Conservation (phyloP, 2,797 vertebrate genomes). For the Borostomias antarcticus region DNA sequence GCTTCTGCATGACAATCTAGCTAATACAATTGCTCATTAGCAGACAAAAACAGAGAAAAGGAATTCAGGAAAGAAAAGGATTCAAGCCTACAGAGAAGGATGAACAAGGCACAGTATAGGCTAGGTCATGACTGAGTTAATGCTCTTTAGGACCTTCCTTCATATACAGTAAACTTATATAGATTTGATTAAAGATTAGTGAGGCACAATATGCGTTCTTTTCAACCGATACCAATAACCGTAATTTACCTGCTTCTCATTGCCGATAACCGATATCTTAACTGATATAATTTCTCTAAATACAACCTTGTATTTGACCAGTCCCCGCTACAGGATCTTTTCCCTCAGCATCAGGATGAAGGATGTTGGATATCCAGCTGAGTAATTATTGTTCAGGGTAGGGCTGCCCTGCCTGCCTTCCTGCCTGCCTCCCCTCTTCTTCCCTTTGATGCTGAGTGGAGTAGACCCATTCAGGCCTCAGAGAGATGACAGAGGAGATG, state of each 20-base stretch:
- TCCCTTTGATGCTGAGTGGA: constrained; percentile 59
- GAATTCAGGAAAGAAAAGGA: not conserved
- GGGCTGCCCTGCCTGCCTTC: constrained; percentile 38
- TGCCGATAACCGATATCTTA: too few species aligned
- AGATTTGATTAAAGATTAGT: too few species aligned
- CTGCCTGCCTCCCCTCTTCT: constrained; percentile 43
- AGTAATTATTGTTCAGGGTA: constrained; percentile 10
- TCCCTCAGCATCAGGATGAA: constrained; percentile 30
- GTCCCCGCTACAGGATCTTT: too few species aligned
- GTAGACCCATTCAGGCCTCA: constrained; percentile 75
- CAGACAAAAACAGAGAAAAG: too few species aligned
- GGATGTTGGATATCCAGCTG: not conserved
- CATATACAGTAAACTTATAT: too few species aligned
- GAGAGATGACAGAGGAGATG: constrained; percentile 60
- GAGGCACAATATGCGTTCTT: too few species aligned
- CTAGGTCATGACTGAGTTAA: not conserved
- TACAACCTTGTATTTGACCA: too few species aligned
- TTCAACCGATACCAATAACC: too few species aligned
- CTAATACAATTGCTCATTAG: constrained; percentile 35
- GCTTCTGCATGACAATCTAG: constrained; percentile 45
- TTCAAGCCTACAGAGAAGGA: not conserved
- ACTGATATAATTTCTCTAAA: too few species aligned
- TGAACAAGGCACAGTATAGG: not conserved
- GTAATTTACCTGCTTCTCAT: too few species aligned
- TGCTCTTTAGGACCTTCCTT: constrained; percentile 23